Evolutionary conservation across 2,888 invertebrate genomes (phyloP).

Genomic region (Sympetrum striolatum): DNA sequence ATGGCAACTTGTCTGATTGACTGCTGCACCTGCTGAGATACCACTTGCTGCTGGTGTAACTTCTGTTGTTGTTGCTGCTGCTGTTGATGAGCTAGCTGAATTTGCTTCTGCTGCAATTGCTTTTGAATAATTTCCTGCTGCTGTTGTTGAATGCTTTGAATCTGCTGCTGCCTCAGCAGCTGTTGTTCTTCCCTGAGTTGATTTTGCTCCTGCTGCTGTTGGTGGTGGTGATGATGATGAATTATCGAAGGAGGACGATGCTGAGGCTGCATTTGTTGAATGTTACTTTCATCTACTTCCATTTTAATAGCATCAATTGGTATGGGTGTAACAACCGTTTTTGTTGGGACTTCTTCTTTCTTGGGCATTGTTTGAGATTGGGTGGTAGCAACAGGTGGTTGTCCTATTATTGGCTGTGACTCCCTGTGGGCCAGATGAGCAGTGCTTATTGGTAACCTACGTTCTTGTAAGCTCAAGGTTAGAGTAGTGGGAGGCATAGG

Average conservation of each 20-base stretch:
- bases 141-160: slow-evolving; percentile 21
- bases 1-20: not conserved
- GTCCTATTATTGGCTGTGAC: not conserved
- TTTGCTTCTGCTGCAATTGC: slow-evolving; percentile 15
- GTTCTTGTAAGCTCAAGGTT: not conserved
- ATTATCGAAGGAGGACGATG: not conserved
- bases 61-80: not conserved
- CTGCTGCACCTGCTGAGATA: not conserved
- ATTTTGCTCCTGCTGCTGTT: not conserved
- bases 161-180: not conserved
- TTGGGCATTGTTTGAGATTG: not conserved
- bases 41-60: not conserved
- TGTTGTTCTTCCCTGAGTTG: not conserved
- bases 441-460: not conserved
- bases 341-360: not conserved
- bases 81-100: slow-evolving; percentile 4
- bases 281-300: not conserved
- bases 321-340: not conserved
- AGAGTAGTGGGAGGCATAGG: not conserved
- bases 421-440: not conserved
- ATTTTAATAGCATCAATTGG: not conserved
- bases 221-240: not conserved
- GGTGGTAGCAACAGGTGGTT: not conserved
- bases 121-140: not conserved
- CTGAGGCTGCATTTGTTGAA: not conserved